phyloP scores from a whole-genome alignment of 2,888 invertebrate species.

The Catonia carolina region DNA sequence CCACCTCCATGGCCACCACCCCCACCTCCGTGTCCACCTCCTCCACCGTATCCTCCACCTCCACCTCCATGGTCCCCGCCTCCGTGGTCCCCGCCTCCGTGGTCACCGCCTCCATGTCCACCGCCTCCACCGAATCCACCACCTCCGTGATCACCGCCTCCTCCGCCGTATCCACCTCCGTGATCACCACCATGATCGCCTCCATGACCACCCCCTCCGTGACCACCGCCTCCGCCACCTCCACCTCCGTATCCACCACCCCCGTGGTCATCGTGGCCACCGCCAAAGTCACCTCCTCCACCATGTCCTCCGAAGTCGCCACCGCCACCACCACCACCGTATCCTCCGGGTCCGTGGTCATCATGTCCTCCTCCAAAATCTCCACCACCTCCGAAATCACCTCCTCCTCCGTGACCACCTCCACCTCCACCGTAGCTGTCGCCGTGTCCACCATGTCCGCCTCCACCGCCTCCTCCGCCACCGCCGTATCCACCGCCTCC shows the following conservation, averaged over 20 bases:
- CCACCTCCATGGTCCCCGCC: neutral
- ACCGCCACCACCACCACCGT: constrained; percentile 1
- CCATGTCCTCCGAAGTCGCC: constrained; percentile 5
- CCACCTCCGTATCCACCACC: constrained; percentile 13
- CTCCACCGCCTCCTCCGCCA: neutral
- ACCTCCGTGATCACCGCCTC: constrained; percentile 2
- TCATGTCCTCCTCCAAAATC: constrained; percentile 12
- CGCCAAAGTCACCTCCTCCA: constrained; percentile 6
- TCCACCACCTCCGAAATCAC: constrained; percentile 15
- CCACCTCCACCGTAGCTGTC: constrained; percentile 6
- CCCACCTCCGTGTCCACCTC: neutral
- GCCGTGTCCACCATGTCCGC: neutral
- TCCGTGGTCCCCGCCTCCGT: neutral
- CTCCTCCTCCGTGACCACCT: constrained; percentile 12
- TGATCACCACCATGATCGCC: constrained; percentile 1
- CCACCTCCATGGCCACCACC: constrained; percentile 3
- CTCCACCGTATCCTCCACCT: neutral
- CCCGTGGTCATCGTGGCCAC: neutral
- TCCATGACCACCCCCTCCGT: neutral
- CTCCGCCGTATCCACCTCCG: constrained; percentile 12
- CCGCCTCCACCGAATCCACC: constrained; percentile 4
- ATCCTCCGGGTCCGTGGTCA: constrained; percentile 16
- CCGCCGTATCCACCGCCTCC: neutral
- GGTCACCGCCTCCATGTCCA: constrained; percentile 6
- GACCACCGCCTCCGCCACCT: constrained; percentile 3